phyloP scores from a whole-genome alignment of 2,888 invertebrate genomes.

The Pyrocoelia pectoralis region DNA sequence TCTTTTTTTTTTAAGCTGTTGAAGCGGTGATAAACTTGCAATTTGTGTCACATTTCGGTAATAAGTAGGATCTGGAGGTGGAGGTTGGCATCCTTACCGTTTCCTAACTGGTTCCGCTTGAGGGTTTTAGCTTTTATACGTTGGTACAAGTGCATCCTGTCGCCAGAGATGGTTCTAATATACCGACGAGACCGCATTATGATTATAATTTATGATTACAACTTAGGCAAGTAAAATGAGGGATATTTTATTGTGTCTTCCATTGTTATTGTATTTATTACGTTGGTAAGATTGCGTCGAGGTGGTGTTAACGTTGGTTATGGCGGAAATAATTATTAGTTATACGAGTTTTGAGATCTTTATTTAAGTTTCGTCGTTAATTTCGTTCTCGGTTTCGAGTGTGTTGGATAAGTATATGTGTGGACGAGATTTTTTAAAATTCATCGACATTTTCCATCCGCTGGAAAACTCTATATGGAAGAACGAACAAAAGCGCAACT shows the following conservation, averaged over 20 bases:
- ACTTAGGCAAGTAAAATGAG: slow-evolving; percentile 40
- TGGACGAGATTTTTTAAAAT: slow-evolving; percentile 14
- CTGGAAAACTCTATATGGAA: slow-evolving; percentile 10
- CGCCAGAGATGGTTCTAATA: slow-evolving; percentile 41
- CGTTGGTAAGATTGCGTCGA: slow-evolving; percentile 38
- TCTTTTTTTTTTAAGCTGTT: slow-evolving; percentile 28
- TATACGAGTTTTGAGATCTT: slow-evolving; percentile 42
- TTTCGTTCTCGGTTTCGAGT: not conserved
- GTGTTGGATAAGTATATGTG: not conserved
- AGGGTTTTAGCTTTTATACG: slow-evolving; percentile 38
- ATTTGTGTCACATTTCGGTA: slow-evolving; percentile 38
- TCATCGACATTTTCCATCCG: slow-evolving; percentile 16
- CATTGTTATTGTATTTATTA: slow-evolving; percentile 41
- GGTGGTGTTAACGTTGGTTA: slow-evolving; percentile 35
- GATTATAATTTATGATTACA: slow-evolving; percentile 40
- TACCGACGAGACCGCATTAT: slow-evolving; percentile 41
- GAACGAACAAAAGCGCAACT: slow-evolving; percentile 27
- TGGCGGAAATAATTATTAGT: slow-evolving; percentile 46
- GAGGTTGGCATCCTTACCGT: slow-evolving; percentile 36
- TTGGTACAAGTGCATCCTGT: slow-evolving; percentile 40
- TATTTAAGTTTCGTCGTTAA: slow-evolving; percentile 24
- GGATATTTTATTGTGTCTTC: slow-evolving; percentile 39
- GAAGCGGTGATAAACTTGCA: slow-evolving; percentile 35
- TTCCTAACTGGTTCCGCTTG: slow-evolving; percentile 39
- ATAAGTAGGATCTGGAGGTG: slow-evolving; percentile 38